Evolutionary conservation across 2,888 invertebrate genomes (phyloP).

Genomic region (Temnothorax unifasciatus): DNA sequence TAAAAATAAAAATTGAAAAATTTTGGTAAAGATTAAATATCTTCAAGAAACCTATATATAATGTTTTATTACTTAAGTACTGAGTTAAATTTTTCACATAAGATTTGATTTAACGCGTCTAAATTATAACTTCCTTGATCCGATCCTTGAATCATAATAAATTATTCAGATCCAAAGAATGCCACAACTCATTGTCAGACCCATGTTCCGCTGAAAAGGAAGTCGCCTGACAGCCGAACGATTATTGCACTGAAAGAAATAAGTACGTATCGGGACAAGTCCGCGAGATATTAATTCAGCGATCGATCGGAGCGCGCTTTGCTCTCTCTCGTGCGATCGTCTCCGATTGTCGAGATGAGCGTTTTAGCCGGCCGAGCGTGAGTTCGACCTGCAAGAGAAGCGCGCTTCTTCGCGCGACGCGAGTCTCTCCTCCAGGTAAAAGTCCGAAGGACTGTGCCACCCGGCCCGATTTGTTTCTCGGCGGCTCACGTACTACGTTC

Average conservation of each 20-base stretch:
- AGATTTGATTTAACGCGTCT: neutral
- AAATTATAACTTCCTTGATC: neutral
- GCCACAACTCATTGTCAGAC: conserved; percentile 6
- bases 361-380: neutral
- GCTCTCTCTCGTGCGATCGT: neutral
- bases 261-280: conserved; percentile 13
- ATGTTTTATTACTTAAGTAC: neutral
- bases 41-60: neutral
- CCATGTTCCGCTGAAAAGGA: conserved; percentile 61
- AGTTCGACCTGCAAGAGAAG: conserved; percentile 25
- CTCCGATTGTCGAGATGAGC: conserved; percentile 1
- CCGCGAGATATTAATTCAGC: conserved; percentile 4
- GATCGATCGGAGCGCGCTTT: neutral
- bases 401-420: neutral
- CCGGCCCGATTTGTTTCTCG: conserved; percentile 45
- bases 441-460: neutral
- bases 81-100: neutral
- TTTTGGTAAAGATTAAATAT: neutral
- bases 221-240: conserved; percentile 75
- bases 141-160: neutral
- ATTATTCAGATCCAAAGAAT: neutral
- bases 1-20: neutral
- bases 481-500: conserved; percentile 71
- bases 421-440: conserved; percentile 1
- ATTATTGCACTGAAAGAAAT: conserved; percentile 41